Conservation (phyloP, 2,888 invertebrate species). For the Stenurella melanura region DNA sequence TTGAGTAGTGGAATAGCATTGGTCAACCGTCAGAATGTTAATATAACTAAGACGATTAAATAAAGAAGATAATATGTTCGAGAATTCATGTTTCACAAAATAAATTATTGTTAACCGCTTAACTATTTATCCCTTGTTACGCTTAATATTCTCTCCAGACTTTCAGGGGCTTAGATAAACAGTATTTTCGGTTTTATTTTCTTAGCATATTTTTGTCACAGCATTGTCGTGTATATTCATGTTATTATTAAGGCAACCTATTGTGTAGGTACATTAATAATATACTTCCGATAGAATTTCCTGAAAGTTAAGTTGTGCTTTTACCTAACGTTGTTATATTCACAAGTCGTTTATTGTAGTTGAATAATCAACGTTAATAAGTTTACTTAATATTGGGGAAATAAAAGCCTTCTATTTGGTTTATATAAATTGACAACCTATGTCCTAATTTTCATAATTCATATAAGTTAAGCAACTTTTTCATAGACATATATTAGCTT, state of each 20-base stretch:
- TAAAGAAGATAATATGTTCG: too few species aligned
- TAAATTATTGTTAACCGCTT: too few species aligned
- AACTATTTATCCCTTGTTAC: too few species aligned
- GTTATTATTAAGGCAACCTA: conserved; percentile 9
- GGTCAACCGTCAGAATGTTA: too few species aligned
- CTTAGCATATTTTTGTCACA: not conserved
- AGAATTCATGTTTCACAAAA: too few species aligned
- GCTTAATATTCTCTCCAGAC: too few species aligned
- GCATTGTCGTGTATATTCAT: not conserved
- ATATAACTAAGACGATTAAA: too few species aligned
- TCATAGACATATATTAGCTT: not conserved
- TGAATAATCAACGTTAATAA: not conserved
- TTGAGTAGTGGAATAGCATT: too few species aligned
- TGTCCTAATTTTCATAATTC: not conserved
- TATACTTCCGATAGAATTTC: conserved; percentile 18
- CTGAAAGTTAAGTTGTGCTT: conserved; percentile 16
- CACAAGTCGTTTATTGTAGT: conserved; percentile 5
- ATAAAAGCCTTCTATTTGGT: not conserved
- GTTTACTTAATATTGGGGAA: not conserved
- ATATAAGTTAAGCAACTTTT: not conserved
- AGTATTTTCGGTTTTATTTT: not conserved
- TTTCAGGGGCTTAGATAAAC: too few species aligned
- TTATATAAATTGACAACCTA: not conserved
- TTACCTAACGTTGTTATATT: conserved; percentile 3
- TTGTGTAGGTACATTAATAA: conserved; percentile 5